Percentiles rank a stretch among this genome's conserved stretches.
Evolutionary conservation across 2,113 vertebrate species (phyloP).

Genomic region (Athene cunicularia): DNA sequence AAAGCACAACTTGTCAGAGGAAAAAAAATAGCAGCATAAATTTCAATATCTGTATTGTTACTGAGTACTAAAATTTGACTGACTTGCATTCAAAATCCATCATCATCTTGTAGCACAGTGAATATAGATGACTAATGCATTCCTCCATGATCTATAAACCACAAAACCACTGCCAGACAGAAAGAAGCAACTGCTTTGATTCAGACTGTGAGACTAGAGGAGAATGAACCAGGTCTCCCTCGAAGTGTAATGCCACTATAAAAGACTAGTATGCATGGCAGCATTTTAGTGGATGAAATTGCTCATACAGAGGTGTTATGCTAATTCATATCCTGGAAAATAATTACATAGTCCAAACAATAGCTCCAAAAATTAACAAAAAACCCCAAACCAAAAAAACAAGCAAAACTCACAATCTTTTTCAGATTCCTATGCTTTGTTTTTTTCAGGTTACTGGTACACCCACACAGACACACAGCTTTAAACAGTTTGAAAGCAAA

Average conservation of each 20-base stretch:
- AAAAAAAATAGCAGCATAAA: not conserved
- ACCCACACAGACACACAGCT: not conserved
- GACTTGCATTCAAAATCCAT: not conserved
- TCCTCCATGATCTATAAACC: not conserved
- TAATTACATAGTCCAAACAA: not conserved
- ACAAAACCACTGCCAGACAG: not conserved
- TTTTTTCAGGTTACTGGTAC: not conserved
- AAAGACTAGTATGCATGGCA: not conserved
- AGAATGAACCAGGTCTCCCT: not conserved
- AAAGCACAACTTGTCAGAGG: not conserved
- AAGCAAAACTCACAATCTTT: not conserved
- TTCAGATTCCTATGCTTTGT: not conserved
- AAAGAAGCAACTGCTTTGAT: not conserved
- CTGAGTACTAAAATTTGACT: not conserved
- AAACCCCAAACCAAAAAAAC: fast-evolving
- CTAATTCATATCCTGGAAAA: not conserved
- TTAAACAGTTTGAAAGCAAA: not conserved
- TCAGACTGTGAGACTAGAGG: not conserved
- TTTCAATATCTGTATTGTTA: not conserved
- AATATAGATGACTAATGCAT: not conserved
- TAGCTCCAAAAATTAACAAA: not conserved
- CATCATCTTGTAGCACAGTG: not conserved
- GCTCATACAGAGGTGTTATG: not conserved
- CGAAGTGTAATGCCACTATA: not conserved
- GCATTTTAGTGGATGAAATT: not conserved